These are phyloP conservation scores for Pelodiscus sinensis DNA, from an alignment of 2,113 vertebrate species.

Conservation along the genomic window DNA sequence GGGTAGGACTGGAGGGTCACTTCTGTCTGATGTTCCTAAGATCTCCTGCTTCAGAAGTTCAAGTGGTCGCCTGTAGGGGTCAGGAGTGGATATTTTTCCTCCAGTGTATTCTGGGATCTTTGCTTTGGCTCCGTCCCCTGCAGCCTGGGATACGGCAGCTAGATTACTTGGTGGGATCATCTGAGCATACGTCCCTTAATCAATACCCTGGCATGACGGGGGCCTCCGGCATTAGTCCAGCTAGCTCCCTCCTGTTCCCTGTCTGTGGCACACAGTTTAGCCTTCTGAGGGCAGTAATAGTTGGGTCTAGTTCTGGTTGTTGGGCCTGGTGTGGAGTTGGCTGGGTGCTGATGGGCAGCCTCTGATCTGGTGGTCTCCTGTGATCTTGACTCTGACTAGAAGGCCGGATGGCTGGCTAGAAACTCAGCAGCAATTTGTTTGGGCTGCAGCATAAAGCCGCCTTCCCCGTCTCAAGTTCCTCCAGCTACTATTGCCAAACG, in stretches of 20 bases:
- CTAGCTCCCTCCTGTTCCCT: background rate
- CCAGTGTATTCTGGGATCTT: background rate
- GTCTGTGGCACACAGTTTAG: background rate
- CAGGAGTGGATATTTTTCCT: background rate
- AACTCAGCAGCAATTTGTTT: background rate
- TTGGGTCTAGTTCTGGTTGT: background rate
- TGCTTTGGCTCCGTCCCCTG: background rate
- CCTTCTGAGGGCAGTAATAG: background rate
- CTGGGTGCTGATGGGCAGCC: background rate
- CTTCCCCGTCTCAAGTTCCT: background rate
- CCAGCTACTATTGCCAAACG: background rate
- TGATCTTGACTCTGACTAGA: background rate
- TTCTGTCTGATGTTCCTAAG: background rate
- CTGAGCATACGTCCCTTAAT: background rate
- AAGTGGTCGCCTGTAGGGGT: background rate
- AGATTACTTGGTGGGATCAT: background rate
- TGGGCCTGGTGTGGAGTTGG: background rate
- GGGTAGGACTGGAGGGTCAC: background rate
- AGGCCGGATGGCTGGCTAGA: background rate
- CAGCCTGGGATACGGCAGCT: background rate
- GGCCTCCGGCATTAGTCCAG: background rate
- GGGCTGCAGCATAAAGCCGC: background rate
- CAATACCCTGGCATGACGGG: background rate
- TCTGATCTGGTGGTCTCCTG: background rate
- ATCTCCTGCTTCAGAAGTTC: background rate